Evolutionary conservation across 2,888 invertebrate species (phyloP).

Genomic region (Cataglyphis albicans): DNA sequence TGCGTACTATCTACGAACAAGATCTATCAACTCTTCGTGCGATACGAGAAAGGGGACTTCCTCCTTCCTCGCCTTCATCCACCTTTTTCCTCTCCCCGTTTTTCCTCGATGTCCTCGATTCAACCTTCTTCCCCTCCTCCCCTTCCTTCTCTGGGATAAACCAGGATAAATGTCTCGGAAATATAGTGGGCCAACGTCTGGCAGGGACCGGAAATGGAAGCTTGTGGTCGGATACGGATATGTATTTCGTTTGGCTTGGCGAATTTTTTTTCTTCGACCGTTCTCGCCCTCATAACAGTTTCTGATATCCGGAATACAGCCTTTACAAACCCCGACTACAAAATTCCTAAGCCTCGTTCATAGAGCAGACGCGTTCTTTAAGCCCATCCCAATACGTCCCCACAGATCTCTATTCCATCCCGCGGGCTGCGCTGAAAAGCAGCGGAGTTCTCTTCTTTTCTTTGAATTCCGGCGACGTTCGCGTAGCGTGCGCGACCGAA

Average conservation of each 20-base stretch:
- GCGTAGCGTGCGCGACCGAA: conserved; percentile 47
- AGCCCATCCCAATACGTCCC: conserved; percentile 27
- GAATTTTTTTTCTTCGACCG: conserved; percentile 77
- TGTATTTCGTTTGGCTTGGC: conserved; percentile 86
- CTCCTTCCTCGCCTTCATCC: conserved; percentile 28
- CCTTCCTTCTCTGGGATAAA: conserved; percentile 85
- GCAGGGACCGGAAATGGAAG: conserved; percentile 87
- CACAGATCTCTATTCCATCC: conserved; percentile 13
- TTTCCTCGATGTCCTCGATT: conserved; percentile 51
- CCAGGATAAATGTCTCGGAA: conserved; percentile 88
- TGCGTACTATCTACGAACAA: conserved; percentile 60
- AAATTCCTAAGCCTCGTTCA: conserved; percentile 51
- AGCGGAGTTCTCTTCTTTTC: not conserved
- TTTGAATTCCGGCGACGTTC: conserved; percentile 38
- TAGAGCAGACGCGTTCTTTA: conserved; percentile 23
- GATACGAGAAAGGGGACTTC: conserved; percentile 56
- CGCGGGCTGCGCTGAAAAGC: not conserved
- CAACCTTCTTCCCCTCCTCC: conserved; percentile 47
- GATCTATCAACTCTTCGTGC: conserved; percentile 71
- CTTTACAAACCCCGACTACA: conserved; percentile 22
- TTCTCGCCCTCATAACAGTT: conserved; percentile 79
- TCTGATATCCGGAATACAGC: conserved; percentile 83
- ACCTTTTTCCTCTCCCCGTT: conserved; percentile 44
- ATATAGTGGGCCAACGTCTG: conserved; percentile 84
- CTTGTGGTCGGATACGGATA: conserved; percentile 87